phyloP scores from a whole-genome alignment of 2,113 vertebrate genomes.

The Nesoenas mayeri region DNA sequence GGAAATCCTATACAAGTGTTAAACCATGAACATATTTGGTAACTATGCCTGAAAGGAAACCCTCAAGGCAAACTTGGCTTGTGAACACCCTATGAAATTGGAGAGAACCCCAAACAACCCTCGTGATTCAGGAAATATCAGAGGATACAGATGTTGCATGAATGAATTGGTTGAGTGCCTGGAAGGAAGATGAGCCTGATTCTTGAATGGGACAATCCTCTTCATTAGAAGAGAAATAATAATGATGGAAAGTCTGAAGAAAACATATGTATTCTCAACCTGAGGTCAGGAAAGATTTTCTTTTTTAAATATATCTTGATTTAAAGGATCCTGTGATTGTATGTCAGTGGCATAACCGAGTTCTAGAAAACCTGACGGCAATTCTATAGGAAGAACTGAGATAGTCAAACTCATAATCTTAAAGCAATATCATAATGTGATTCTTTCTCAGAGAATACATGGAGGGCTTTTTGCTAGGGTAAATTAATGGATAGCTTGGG shows the following conservation, averaged over 20 bases:
- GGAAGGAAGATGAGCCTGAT: background rate
- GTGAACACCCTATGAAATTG: background rate
- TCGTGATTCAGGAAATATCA: constrained; percentile 22
- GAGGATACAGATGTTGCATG: constrained; percentile 24
- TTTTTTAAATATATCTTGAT: background rate
- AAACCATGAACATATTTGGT: background rate
- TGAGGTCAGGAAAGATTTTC: background rate
- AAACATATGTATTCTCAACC: background rate
- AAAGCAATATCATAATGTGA: background rate
- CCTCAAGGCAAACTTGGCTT: background rate
- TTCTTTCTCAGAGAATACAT: background rate
- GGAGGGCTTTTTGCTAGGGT: background rate
- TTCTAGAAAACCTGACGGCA: background rate
- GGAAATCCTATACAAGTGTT: constrained; percentile 29
- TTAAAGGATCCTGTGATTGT: background rate
- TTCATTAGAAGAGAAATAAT: background rate
- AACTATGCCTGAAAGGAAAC: constrained; percentile 20
- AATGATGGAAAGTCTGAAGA: background rate
- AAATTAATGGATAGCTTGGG: background rate
- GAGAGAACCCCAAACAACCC: constrained; percentile 26
- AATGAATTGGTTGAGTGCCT: background rate
- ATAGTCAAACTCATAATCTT: background rate
- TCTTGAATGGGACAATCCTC: background rate
- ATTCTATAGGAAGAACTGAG: background rate
- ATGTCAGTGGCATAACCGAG: background rate